Evolutionary conservation across 2,113 vertebrate species (phyloP).

Genomic region (Muntiacus muntjak): DNA sequence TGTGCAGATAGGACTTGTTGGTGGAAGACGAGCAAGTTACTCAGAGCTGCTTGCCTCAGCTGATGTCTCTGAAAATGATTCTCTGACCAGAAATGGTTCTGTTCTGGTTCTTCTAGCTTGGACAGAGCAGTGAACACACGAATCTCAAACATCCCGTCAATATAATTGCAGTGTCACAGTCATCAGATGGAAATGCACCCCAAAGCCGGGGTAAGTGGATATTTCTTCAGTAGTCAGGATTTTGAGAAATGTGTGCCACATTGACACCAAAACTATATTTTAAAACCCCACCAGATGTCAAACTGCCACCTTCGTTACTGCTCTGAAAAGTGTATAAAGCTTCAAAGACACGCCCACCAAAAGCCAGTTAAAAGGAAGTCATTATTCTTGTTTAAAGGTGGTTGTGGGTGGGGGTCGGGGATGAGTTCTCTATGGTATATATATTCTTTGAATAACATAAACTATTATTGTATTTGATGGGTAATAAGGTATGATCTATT

Average conservation of each 20-base stretch:
- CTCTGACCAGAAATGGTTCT: conserved; percentile 58
- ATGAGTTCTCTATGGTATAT: neutral
- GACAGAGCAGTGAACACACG: conserved; percentile 40
- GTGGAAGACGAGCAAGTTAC: conserved; percentile 57
- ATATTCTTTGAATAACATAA: neutral
- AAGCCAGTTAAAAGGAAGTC: neutral
- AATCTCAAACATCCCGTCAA: neutral
- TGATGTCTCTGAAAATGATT: conserved; percentile 66
- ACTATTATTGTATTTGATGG: neutral
- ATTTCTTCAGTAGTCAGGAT: neutral
- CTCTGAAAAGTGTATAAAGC: neutral
- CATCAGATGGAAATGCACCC: neutral
- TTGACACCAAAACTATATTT: neutral
- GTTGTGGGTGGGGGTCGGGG: neutral
- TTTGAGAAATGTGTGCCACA: neutral
- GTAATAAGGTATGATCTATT: neutral
- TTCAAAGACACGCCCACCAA: neutral
- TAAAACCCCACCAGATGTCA: neutral
- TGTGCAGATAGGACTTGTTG: conserved; percentile 64
- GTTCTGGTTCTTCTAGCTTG: conserved; percentile 55
- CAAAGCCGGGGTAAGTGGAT: neutral
- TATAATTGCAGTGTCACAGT: conserved; percentile 41
- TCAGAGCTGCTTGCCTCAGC: conserved; percentile 72
- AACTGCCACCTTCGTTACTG: neutral
- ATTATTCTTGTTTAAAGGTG: neutral